Percentiles rank a stretch among this genome's conserved stretches.
Conservation (phyloP, 2,888 invertebrate species). For the Cryptus armator region DNA sequence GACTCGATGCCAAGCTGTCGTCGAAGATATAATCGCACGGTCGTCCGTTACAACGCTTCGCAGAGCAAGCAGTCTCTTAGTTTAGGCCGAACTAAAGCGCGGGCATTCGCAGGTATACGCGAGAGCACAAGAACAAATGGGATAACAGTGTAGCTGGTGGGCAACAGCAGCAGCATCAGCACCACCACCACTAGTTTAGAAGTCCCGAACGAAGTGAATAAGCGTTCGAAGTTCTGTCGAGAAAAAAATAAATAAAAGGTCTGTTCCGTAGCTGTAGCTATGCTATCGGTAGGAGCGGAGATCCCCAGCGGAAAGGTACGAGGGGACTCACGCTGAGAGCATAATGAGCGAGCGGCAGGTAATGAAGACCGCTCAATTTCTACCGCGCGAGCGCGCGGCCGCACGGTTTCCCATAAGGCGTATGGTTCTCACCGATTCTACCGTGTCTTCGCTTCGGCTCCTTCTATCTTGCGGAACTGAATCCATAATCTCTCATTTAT, state of each 20-base stretch:
- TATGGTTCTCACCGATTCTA: conserved; percentile 40
- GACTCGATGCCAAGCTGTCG: conserved; percentile 61
- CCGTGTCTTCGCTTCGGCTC: neutral
- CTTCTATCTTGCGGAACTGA: conserved; percentile 33
- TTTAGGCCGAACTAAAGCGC: conserved; percentile 39
- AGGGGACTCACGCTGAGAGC: conserved; percentile 79
- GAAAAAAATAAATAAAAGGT: conserved; percentile 37
- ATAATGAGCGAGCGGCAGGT: conserved; percentile 81
- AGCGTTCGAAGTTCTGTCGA: conserved; percentile 41
- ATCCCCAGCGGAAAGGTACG: conserved; percentile 62
- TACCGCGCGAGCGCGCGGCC: conserved; percentile 63
- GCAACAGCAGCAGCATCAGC: conserved; percentile 11
- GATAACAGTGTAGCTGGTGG: conserved; percentile 33
- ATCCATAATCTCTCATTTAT: conserved; percentile 44
- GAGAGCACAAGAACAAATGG: conserved; percentile 51
- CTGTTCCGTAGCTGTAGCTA: conserved; percentile 16
- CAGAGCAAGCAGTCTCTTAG: conserved; percentile 29
- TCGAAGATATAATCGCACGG: conserved; percentile 41
- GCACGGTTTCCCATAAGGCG: conserved; percentile 73
- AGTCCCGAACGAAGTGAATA: neutral
- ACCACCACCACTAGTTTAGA: neutral
- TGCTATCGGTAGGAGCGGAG: conserved; percentile 37
- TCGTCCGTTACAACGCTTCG: conserved; percentile 27
- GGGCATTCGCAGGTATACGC: conserved; percentile 44
- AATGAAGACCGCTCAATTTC: conserved; percentile 82